Evolutionary conservation across 2,113 vertebrate species (phyloP).

Genomic region (Scolopax mira): DNA sequence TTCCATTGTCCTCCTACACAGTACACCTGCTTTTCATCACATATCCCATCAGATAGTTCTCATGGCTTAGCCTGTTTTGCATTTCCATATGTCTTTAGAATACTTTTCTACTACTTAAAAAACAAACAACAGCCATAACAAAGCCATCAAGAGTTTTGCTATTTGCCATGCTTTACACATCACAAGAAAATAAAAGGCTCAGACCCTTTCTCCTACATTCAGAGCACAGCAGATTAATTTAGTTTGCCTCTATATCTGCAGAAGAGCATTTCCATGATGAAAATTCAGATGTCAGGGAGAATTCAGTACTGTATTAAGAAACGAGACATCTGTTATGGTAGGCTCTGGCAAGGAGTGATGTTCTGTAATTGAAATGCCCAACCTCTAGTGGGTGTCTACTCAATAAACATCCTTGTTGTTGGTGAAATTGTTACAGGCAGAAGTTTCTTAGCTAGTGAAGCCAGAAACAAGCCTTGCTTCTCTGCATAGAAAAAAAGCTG

Average conservation of each 20-base stretch:
- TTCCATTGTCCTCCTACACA: slow-evolving; percentile 3
- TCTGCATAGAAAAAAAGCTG: not conserved
- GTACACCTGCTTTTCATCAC: slow-evolving; percentile 34
- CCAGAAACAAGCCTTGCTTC: not conserved
- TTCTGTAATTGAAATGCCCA: slow-evolving; percentile 66
- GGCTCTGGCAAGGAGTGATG: slow-evolving; percentile 34
- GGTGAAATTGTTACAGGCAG: not conserved
- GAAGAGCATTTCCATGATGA: slow-evolving; percentile 39
- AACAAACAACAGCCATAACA: not conserved
- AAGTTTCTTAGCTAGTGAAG: not conserved
- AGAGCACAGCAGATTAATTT: slow-evolving; percentile 35
- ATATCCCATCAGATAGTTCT: not conserved
- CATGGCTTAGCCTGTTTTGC: not conserved
- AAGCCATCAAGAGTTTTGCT: not conserved
- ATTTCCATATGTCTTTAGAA: slow-evolving; percentile 32
- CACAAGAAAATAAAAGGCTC: not conserved
- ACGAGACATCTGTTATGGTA: slow-evolving; percentile 52
- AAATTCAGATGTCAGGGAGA: slow-evolving; percentile 58
- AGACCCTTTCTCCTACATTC: not conserved
- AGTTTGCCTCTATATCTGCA: slow-evolving; percentile 42
- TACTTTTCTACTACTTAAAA: not conserved
- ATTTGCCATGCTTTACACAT: not conserved
- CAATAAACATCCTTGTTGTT: not conserved
- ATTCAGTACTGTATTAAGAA: slow-evolving; percentile 53
- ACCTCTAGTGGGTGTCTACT: slow-evolving; percentile 16